A percentile compares a stretch with the other conserved stretches of the same genome.
Conservation (phyloP, 2,797 vertebrate species). For the Paguma larvata region DNA sequence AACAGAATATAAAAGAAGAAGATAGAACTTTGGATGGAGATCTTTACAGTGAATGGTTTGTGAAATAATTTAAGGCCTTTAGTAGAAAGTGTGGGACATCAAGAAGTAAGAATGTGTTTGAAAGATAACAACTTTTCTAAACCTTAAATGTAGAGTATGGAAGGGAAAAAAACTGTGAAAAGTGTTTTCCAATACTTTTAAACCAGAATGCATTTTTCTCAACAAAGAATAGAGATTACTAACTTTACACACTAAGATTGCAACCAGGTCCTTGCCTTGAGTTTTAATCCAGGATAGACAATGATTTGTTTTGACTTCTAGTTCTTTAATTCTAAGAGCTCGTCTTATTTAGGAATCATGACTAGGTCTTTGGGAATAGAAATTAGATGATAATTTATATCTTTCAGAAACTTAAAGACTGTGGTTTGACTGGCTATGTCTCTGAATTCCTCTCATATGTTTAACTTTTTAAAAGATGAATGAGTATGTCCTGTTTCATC, state of each 20-base stretch:
- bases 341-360: neutral
- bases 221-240: neutral
- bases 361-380: neutral
- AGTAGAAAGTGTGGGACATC: neutral
- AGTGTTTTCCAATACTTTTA: neutral
- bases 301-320: neutral
- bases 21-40: neutral
- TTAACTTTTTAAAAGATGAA: conserved; percentile 34
- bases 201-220: neutral
- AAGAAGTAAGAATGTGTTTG: neutral
- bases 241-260: neutral
- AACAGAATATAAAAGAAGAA: neutral
- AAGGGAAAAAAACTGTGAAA: neutral
- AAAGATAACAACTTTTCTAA: neutral
- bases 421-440: neutral
- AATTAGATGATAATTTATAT: neutral
- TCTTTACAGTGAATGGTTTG: neutral
- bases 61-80: neutral
- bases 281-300: neutral
- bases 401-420: neutral
- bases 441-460: neutral
- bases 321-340: neutral
- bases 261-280: neutral
- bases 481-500: neutral
- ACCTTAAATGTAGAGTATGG: neutral